phyloP scores from a whole-genome alignment of 2,113 vertebrate genomes.

The Alethe diademata region DNA sequence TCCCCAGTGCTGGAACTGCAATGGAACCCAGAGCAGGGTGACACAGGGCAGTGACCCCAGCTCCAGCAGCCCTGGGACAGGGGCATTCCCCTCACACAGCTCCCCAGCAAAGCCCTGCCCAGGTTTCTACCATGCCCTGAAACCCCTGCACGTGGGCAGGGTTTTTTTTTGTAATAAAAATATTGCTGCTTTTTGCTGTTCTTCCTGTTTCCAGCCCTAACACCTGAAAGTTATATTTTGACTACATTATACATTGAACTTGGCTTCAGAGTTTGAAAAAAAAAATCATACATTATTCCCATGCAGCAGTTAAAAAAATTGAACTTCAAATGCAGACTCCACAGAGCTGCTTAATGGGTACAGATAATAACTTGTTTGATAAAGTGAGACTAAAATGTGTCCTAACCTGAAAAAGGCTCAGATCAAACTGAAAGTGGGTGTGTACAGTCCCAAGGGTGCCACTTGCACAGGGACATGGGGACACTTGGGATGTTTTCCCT shows the following conservation, averaged over 20 bases:
- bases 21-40: accelerated
- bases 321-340: not conserved
- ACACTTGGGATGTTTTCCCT: not conserved
- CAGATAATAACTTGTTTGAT: not conserved
- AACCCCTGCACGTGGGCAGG: accelerated
- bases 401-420: not conserved
- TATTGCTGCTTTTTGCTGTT: not conserved
- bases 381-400: not conserved
- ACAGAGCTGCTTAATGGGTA: not conserved
- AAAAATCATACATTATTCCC: not conserved
- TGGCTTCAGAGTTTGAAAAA: not conserved
- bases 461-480: not conserved
- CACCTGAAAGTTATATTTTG: not conserved
- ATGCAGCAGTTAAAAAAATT: not conserved
- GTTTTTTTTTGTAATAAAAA: accelerated
- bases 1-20: too few species aligned
- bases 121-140: not conserved
- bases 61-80: not conserved
- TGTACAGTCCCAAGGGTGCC: not conserved
- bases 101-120: not conserved
- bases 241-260: not conserved
- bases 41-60: accelerated
- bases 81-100: not conserved
- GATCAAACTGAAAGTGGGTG: not conserved
- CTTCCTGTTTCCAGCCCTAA: not conserved